Evolutionary conservation across 1,140 invertebrate species (phyloP).

Genomic region (Papilio polyxenes): DNA sequence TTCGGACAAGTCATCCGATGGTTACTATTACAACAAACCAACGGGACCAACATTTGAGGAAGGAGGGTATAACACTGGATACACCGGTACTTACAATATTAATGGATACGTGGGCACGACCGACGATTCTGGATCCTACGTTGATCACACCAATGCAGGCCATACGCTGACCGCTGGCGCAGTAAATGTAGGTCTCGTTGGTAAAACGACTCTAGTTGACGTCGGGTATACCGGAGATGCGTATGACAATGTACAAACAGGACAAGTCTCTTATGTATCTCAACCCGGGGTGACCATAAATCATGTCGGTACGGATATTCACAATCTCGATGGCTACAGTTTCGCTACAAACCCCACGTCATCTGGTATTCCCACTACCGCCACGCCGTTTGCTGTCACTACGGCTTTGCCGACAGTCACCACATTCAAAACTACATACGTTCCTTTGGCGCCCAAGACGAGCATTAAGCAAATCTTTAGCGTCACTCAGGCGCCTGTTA

Average conservation of each 20-base stretch:
- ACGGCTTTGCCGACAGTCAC: conserved; percentile 58
- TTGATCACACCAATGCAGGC: conserved; percentile 65
- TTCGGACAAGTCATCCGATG: conserved; percentile 42
- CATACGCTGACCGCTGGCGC: conserved; percentile 76
- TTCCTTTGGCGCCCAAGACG: conserved; percentile 68
- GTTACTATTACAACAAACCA: conserved; percentile 54
- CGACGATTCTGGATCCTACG: conserved; percentile 58
- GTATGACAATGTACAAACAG: conserved; percentile 50
- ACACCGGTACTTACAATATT: conserved; percentile 54
- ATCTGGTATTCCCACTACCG: conserved; percentile 68
- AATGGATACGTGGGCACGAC: conserved; percentile 60
- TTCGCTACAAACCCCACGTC: conserved; percentile 68
- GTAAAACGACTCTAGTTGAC: conserved; percentile 77
- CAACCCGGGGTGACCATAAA: conserved; percentile 67
- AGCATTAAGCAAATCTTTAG: conserved; percentile 75
- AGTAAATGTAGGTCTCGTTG: conserved; percentile 76
- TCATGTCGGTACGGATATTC: conserved; percentile 59
- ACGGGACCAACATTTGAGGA: conserved; percentile 25
- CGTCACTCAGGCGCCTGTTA: conserved; percentile 68
- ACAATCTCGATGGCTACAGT: conserved; percentile 63
- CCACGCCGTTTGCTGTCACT: conserved; percentile 67
- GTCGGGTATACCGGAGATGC: conserved; percentile 52
- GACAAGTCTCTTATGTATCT: conserved; percentile 53
- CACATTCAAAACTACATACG: conserved; percentile 68
- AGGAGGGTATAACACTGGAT: conserved; percentile 53